Evolutionary conservation across 23 tunicate species (phyloP).

Genomic region (Styela plicata): DNA sequence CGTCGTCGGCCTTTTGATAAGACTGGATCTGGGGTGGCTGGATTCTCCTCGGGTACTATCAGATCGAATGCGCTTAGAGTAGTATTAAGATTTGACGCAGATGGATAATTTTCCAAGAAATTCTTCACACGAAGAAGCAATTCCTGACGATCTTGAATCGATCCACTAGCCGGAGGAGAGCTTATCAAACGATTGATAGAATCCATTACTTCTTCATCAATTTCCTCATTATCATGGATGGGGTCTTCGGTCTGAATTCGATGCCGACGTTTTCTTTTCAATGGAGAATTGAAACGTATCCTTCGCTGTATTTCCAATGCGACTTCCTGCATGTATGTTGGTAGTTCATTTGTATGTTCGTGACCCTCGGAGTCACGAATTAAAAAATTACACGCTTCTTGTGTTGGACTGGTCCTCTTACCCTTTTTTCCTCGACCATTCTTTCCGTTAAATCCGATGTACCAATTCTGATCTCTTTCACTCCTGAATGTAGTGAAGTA

Average conservation of each 20-base stretch:
- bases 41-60: not conserved
- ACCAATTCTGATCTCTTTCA: conserved; percentile 5
- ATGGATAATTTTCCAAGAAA: not conserved
- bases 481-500: conserved; percentile 7
- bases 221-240: not conserved
- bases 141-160: conserved; percentile 1
- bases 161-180: not conserved
- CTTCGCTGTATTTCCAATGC: not conserved
- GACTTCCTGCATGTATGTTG: conserved; percentile 9
- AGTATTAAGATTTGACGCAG: not conserved
- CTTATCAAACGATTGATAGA: not conserved
- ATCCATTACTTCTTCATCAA: conserved; percentile 11
- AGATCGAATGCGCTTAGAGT: conserved; percentile 15
- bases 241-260: conserved; percentile 29
- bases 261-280: conserved; percentile 18
- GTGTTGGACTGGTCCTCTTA: not conserved
- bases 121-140: conserved; percentile 13
- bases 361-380: conserved; percentile 15
- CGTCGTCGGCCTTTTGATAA: not conserved
- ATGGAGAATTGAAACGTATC: not conserved
- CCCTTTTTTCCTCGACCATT: not conserved
- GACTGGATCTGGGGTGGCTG: not conserved
- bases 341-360: not conserved
- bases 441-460: conserved; percentile 14
- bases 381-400: conserved; percentile 21